Conservation (phyloP, 1,140 invertebrate species). For the Forficula auricularia region DNA sequence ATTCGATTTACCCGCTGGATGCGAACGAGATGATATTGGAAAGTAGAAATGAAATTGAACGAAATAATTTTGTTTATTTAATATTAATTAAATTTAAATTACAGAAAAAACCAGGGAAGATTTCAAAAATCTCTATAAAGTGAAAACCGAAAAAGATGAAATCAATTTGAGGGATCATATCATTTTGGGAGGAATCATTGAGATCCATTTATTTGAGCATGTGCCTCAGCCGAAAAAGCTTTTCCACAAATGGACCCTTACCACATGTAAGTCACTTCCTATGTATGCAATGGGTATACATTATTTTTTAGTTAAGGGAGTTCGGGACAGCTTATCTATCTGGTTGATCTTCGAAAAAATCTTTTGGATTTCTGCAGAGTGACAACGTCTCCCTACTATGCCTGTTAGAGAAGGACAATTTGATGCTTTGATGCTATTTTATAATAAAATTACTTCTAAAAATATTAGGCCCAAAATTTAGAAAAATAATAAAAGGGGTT, state of each 20-base stretch:
- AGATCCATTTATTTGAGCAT: slow-evolving; percentile 42
- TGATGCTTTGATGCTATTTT: no score
- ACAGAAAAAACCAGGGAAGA: slow-evolving; percentile 24
- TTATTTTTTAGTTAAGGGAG: not conserved
- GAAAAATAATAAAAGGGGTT: no score
- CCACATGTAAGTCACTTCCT: slow-evolving; percentile 24
- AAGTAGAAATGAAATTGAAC: not conserved
- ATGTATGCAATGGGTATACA: not conserved
- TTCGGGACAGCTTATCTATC: no score
- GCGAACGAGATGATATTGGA: slow-evolving; percentile 16
- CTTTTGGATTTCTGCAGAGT: no score
- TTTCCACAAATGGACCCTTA: slow-evolving; percentile 25
- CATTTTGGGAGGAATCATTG: slow-evolving; percentile 44
- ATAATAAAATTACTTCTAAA: no score
- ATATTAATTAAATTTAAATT: slow-evolving; percentile 22
- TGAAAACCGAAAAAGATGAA: slow-evolving; percentile 28
- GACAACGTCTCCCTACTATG: no score
- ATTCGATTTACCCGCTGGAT: slow-evolving; percentile 22
- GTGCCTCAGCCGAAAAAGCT: slow-evolving; percentile 41
- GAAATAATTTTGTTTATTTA: slow-evolving; percentile 5
- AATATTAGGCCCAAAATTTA: no score
- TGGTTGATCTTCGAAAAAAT: no score
- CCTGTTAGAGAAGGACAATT: no score
- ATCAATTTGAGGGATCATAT: slow-evolving; percentile 45
- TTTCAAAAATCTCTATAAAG: slow-evolving; percentile 20